A percentile compares a stretch with the other conserved stretches of the same genome.
Conservation (phyloP, 1,140 invertebrate species). For the Stenopsyche tienmushanensis region DNA sequence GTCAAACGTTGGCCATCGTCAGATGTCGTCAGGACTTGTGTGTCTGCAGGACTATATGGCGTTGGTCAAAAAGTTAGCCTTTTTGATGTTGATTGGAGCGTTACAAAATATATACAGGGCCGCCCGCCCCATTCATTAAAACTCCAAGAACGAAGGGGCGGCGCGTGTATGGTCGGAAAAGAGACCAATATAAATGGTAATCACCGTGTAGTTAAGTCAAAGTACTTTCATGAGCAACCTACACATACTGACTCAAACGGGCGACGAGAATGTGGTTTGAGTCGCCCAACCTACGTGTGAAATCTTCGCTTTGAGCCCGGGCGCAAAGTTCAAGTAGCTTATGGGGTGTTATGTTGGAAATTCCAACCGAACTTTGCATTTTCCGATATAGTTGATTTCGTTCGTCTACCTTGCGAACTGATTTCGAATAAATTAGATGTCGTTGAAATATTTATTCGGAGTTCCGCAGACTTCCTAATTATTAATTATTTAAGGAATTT, state of each 20-base stretch:
- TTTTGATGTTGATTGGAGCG: constrained; percentile 42
- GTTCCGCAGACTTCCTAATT: too few species aligned
- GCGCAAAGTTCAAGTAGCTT: constrained; percentile 20
- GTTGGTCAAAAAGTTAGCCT: constrained; percentile 39
- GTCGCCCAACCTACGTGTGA: constrained; percentile 19
- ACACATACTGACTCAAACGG: constrained; percentile 12
- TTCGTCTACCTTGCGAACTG: not conserved
- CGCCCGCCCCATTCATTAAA: constrained; percentile 38
- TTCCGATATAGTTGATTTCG: constrained; percentile 12
- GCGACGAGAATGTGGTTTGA: not conserved
- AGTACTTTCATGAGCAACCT: constrained; percentile 38
- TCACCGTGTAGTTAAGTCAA: constrained; percentile 42
- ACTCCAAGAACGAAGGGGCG: constrained; percentile 31
- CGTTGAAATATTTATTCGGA: too few species aligned
- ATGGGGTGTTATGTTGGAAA: constrained; percentile 20
- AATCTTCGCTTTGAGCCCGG: constrained; percentile 28
- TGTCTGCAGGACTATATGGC: too few species aligned
- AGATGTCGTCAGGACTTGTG: too few species aligned
- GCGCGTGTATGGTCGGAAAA: constrained; percentile 36
- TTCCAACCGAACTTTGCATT: constrained; percentile 13
- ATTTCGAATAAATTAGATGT: too few species aligned
- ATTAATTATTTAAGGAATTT: too few species aligned
- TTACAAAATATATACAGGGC: constrained; percentile 37
- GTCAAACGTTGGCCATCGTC: too few species aligned
- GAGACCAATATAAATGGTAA: constrained; percentile 43